Evolutionary conservation across 2,113 vertebrate genomes (phyloP), one percentile per base, ranked within the genome.

Genomic region (Channa argus): DNA sequence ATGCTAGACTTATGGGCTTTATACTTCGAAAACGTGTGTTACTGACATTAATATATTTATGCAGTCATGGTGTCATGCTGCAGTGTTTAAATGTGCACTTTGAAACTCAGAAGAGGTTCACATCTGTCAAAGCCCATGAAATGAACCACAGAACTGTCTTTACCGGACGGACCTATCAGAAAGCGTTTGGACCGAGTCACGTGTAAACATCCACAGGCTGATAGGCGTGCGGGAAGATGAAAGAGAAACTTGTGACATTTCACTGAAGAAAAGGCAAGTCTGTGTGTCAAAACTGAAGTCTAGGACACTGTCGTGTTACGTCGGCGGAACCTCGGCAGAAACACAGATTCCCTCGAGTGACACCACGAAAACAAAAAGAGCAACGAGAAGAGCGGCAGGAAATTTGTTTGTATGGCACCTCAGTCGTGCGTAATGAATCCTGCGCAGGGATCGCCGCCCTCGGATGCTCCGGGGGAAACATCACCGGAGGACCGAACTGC

Each of bases 321-420:
- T 53, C 64, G 47, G 53, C 59, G 46, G 39, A 68, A 52, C 34
- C 44, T 15, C 50, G 43, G 54, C 53, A 14, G 10, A 45, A 43
- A 50, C 24, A 51, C 39, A 34, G 4, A 65, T 59, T 76, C 56
- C 15, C n/a, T 47, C 53, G 9, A 63, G 71, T 51, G 36, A 66
- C 36, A 6, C 51, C 15, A 6, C 47, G 1, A 34, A 34, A 24
- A 24, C 24, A 24, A 24, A 56, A 59, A 53, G 63, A 61, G 73
- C 60, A n/a, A 38, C 56, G 47, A 66, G 63, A 53, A 76, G 44
- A 75, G 63, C 44, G 3, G 72, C 38, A 6, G 75, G 63, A 12
- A 63, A 62, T 15, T 5, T 68, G 87, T n/a, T 86, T 94, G 87
- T 93, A 95, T 95, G 96, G 95, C 95, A 91, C 94, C 94, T 49